phyloP scores from a whole-genome alignment of 1,140 invertebrate species.

The Eriocheir sinensis region DNA sequence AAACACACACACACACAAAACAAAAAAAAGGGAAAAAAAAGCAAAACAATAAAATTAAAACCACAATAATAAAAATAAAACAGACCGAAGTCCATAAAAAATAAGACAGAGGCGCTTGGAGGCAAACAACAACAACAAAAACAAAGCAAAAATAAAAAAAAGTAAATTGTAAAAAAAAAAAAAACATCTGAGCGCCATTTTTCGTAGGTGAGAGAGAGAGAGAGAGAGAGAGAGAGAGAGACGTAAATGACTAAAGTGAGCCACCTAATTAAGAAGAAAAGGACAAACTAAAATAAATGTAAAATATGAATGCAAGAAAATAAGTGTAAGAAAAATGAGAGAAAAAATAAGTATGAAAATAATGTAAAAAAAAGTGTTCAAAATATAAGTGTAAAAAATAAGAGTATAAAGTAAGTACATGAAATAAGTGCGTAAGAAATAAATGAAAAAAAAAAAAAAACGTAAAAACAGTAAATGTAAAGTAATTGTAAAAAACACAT shows the following conservation, averaged over 20 bases:
- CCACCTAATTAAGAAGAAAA: background rate
- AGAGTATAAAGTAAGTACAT: background rate
- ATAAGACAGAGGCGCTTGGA: too few relatives aligned
- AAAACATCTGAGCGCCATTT: too few relatives aligned
- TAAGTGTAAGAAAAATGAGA: background rate
- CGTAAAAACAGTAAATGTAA: background rate
- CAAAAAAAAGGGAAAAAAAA: too few relatives aligned
- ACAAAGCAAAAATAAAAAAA: background rate
- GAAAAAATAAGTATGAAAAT: background rate
- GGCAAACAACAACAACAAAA: too few relatives aligned
- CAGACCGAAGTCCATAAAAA: too few relatives aligned
- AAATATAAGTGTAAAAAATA: background rate
- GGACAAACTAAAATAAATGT: background rate
- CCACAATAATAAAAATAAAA: too few relatives aligned
- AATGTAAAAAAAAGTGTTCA: background rate
- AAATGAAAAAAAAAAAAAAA: background rate
- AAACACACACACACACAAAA: too few relatives aligned
- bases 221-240: slow-evolving; percentile 8
- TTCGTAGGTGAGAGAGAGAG: too few relatives aligned
- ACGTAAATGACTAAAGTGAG: background rate
- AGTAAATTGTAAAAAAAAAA: background rate
- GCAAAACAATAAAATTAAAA: too few relatives aligned
- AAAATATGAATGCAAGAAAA: background rate
- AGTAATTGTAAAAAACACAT: too few relatives aligned
- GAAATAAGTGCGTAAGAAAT: slow-evolving; percentile 10